Percentiles rank a stretch among this genome's conserved stretches.
Conservation (phyloP, 1,140 invertebrate genomes). For the Macrobrachium rosenbergii region DNA sequence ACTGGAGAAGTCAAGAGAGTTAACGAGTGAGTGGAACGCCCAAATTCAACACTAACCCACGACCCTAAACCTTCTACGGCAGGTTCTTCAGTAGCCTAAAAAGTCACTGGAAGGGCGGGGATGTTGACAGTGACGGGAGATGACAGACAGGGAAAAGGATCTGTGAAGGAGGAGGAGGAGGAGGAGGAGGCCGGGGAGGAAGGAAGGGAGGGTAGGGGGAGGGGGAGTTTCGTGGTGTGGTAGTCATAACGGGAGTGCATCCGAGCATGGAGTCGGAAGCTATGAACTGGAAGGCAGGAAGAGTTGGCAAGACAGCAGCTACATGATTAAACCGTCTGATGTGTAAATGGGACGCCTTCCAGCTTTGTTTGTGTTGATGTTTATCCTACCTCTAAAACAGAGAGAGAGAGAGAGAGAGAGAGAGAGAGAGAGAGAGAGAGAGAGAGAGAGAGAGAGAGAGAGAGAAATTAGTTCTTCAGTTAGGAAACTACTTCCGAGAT, state of each 20-base stretch:
- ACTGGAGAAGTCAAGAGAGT: too few relatives aligned
- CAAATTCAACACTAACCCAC: too few relatives aligned
- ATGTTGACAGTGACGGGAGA: background rate
- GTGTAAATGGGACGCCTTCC: constrained; percentile 21
- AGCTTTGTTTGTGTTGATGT: constrained; percentile 13
- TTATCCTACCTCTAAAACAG: background rate
- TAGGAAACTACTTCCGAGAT: too few relatives aligned
- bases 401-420: background rate
- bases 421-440: background rate
- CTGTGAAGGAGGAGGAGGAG: too few relatives aligned
- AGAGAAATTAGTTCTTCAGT: too few relatives aligned
- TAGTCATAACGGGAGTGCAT: constrained; percentile 29
- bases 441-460: background rate
- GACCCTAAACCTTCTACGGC: too few relatives aligned
- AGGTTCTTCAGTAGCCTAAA: too few relatives aligned
- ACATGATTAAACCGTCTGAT: constrained; percentile 39
- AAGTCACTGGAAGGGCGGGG: too few relatives aligned
- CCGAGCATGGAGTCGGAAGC: constrained; percentile 13
- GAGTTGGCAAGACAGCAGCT: constrained; percentile 27
- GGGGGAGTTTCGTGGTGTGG: background rate
- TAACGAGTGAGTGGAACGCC: too few relatives aligned
- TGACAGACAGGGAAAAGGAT: background rate
- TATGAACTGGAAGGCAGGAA: constrained; percentile 38
- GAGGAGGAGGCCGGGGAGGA: background rate
- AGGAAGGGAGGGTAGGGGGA: background rate